Evolutionary conservation across 2,113 vertebrate species (phyloP).

Genomic region (Zosterops lateralis): DNA sequence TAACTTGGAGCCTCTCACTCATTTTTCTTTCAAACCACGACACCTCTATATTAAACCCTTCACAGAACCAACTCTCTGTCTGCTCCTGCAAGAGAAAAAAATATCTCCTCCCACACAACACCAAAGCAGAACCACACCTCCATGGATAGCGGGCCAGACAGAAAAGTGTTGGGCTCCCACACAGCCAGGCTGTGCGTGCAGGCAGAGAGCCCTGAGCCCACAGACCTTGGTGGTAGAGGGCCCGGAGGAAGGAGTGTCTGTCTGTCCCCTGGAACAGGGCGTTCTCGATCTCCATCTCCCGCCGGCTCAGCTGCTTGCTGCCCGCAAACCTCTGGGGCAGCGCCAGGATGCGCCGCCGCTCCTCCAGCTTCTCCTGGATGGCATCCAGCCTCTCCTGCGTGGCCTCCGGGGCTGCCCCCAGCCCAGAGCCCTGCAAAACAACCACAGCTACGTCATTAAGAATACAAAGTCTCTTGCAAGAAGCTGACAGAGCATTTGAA

Average conservation of each 20-base stretch:
- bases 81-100: background rate
- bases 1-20: no score
- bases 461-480: background rate
- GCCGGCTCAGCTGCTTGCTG: slow-evolving; percentile 85
- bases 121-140: background rate
- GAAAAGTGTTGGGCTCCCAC: background rate
- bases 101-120: background rate
- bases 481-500: background rate
- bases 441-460: background rate
- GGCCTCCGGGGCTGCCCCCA: slow-evolving; percentile 84
- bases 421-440: slow-evolving; percentile 72
- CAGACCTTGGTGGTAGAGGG: slow-evolving; percentile 89
- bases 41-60: background rate
- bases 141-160: background rate
- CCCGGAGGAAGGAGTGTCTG: slow-evolving; percentile 84
- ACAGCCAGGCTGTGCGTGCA: background rate
- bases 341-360: slow-evolving; percentile 80
- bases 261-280: slow-evolving; percentile 91
- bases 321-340: slow-evolving; percentile 88
- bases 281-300: slow-evolving; percentile 95
- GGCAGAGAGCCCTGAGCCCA: background rate
- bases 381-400: slow-evolving; percentile 80
- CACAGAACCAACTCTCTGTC: background rate
- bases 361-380: slow-evolving; percentile 86
- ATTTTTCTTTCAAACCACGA: no score